A percentile compares a stretch with the other conserved stretches of the same genome.
phyloP scores from a whole-genome alignment of 2,113 vertebrate genomes.

The Microtus richardsoni region DNA sequence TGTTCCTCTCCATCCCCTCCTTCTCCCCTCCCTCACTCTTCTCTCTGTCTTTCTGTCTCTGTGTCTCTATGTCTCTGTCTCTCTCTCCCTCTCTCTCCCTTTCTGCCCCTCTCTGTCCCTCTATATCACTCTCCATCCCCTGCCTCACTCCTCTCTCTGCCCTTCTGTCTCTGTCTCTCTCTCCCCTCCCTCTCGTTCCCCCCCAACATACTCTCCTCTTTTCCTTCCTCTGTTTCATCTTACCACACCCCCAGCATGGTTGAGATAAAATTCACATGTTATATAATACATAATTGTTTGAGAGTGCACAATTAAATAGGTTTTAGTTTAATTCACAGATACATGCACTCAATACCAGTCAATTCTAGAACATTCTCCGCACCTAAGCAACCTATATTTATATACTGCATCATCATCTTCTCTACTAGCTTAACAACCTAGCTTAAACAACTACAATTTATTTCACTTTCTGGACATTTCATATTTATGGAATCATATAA shows the following conservation, averaged over 20 bases:
- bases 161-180: too few relatives aligned
- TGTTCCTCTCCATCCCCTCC: too few relatives aligned
- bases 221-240: not conserved
- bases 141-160: not conserved
- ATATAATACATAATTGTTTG: not conserved
- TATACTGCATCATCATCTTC: not conserved
- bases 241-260: not conserved
- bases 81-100: too few relatives aligned
- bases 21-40: not conserved
- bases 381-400: not conserved
- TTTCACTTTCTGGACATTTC: not conserved
- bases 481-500: not conserved
- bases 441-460: not conserved
- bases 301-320: not conserved
- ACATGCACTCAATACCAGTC: not conserved
- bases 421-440: too few relatives aligned
- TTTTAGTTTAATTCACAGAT: not conserved
- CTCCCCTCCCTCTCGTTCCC: too few relatives aligned
- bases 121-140: too few relatives aligned
- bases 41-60: too few relatives aligned
- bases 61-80: too few relatives aligned
- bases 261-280: not conserved
- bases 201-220: not conserved
- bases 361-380: constrained; percentile 9
- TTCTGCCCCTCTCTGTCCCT: too few relatives aligned